Evolutionary conservation across 2,797 vertebrate species (phyloP).

Genomic region (Pelodytes ibericus): DNA sequence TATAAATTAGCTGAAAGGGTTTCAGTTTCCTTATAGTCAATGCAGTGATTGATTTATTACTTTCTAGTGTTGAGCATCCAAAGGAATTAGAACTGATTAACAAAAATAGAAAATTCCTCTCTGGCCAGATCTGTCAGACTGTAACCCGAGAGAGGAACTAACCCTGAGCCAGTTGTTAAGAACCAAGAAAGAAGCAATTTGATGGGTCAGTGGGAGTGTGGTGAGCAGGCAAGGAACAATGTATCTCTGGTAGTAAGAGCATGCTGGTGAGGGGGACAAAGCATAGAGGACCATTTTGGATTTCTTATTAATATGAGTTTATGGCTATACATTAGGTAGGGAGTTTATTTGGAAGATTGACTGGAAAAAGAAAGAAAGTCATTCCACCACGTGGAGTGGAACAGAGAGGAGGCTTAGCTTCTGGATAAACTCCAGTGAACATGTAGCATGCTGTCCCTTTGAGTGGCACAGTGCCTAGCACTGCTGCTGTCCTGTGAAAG

Average conservation of each 20-base stretch:
- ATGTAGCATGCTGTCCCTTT: slow-evolving; percentile 2
- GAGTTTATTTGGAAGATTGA: background rate
- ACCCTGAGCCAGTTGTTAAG: slow-evolving; percentile 21
- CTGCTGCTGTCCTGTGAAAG: background rate
- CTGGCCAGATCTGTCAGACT: slow-evolving; percentile 13
- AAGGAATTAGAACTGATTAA: slow-evolving; percentile 27
- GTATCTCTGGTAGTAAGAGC: slow-evolving; percentile 3
- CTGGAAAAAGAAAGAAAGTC: background rate
- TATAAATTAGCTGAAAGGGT: too few species aligned
- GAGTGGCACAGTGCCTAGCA: slow-evolving; percentile 17
- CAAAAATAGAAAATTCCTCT: slow-evolving; percentile 37
- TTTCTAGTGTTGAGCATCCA: slow-evolving; percentile 11
- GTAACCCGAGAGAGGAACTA: slow-evolving; percentile 40
- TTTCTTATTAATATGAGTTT: too few species aligned
- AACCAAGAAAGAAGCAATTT: background rate
- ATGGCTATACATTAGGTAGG: background rate
- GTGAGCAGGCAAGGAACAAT: background rate
- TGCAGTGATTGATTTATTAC: slow-evolving; percentile 23
- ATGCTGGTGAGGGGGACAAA: background rate
- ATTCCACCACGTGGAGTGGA: background rate
- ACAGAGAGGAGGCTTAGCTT: background rate
- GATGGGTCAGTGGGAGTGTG: slow-evolving; percentile 32
- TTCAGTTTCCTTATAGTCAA: background rate
- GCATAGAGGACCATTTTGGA: background rate
- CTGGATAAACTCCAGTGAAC: background rate